Conservation (phyloP, 1,140 invertebrate genomes). For the Drosophila parabipectinata region DNA sequence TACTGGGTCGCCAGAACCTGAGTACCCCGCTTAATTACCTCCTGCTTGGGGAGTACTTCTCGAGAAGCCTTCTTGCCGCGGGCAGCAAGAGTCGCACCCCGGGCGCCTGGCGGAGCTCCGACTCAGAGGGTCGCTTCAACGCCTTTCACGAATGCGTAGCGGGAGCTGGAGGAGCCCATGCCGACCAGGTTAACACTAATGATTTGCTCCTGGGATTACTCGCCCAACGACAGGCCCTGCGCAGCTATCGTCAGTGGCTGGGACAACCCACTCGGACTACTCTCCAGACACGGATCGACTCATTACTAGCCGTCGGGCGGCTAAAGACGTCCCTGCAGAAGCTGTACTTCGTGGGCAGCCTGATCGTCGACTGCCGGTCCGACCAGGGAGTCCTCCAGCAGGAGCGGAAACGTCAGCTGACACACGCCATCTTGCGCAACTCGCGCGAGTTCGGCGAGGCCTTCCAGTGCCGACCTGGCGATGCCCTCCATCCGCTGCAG, state of each 20-base stretch:
- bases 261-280: conserved; percentile 21
- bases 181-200: conserved; percentile 40
- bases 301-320: conserved; percentile 47
- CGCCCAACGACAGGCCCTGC: conserved; percentile 50
- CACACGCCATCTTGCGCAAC: conserved; percentile 59
- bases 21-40: conserved; percentile 66
- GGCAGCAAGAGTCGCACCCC: conserved; percentile 66
- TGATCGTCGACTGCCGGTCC: conserved; percentile 57
- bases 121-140: conserved; percentile 64
- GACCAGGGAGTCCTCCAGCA: conserved; percentile 35
- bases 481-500: conserved; percentile 25
- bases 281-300: conserved; percentile 42
- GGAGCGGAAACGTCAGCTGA: conserved; percentile 43
- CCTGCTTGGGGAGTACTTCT: conserved; percentile 64
- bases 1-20: conserved; percentile 56
- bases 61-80: conserved; percentile 59
- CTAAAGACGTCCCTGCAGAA: conserved; percentile 52
- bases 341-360: conserved; percentile 64
- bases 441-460: conserved; percentile 59
- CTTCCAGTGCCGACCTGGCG: conserved; percentile 58
- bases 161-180: not conserved
- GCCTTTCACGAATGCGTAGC: conserved; percentile 49
- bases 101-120: conserved; percentile 77
- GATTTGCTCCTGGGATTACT: conserved; percentile 60
- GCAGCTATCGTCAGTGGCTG: conserved; percentile 57